Conservation (phyloP, 2,888 invertebrate species). For the Hemithea aestivaria region DNA sequence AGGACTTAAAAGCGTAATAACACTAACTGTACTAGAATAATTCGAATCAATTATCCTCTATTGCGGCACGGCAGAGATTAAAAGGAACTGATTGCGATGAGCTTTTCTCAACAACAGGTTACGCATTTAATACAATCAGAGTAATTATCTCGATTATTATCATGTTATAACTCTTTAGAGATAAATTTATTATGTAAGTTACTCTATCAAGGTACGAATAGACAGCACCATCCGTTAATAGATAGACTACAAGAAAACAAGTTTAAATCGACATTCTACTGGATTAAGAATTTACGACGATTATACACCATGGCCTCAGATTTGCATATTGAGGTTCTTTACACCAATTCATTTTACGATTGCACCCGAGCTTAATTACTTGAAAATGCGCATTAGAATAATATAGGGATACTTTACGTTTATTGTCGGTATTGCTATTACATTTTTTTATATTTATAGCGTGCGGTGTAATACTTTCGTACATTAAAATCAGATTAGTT, state of each 20-base stretch:
- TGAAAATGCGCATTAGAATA: conserved; percentile 19
- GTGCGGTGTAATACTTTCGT: conserved; percentile 11
- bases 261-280: conserved; percentile 34
- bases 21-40: conserved; percentile 40
- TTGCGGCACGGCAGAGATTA: conserved; percentile 43
- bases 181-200: conserved; percentile 12
- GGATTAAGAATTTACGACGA: conserved; percentile 36
- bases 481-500: conserved; percentile 30
- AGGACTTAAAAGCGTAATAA: conserved; percentile 44
- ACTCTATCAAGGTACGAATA: conserved; percentile 9
- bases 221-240: conserved; percentile 12
- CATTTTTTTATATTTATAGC: conserved; percentile 24
- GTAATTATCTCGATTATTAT: conserved; percentile 6
- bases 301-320: conserved; percentile 29
- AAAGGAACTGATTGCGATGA: conserved; percentile 39
- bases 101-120: conserved; percentile 50
- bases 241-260: conserved; percentile 19
- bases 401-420: conserved; percentile 20
- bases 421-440: conserved; percentile 8
- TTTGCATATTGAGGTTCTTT: conserved; percentile 34
- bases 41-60: conserved; percentile 50
- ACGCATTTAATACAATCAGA: conserved; percentile 37
- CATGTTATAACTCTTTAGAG: conserved; percentile 5
- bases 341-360: conserved; percentile 31
- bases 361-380: conserved; percentile 28